Base-by-base conservation (phyloP, 2,113 vertebrate genomes). In the Neofelis nebulosa region DNA sequence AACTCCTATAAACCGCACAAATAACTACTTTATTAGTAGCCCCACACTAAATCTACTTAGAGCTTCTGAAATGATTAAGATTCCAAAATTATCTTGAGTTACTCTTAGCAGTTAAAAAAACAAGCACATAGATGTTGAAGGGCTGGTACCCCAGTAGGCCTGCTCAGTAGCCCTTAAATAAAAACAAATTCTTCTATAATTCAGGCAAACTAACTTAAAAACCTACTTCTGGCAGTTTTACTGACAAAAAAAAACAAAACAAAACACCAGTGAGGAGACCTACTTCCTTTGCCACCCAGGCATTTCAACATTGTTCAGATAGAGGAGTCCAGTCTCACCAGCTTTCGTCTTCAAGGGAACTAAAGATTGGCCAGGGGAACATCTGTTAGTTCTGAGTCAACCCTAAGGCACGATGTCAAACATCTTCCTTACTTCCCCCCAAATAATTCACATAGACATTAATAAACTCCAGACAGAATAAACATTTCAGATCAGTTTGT, bases 81-180 rank as follows among this genome's bases (percentile, higher is more conserved):
- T 63, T 81, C 45, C 52, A 95, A 68, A 81, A 89, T 73, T 93
- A 89, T 23, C 50, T 25, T 91, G 61, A 76, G n/a, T 92, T 82
- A 94, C 68, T 95, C 55, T 95, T 76, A 92, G 81, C 69, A 79
- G 12, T 45, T 76, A 63, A 79, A 79, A 82, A 83, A 86, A 36
- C 52, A 91, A 95, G 80, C 61, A 96, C 66, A 27, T 9, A 88
- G n/a, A 66, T 11, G 50, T 36, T 38, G 33, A 91, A 82, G 38
- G 52, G 16, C 52, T 95, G 18, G 65, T 31, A 23, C 52, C 19
- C 52, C 33, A 71, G 7, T 25, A 87, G 12, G 23, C 38, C 4
- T 88, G 55, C 66, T 88, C 81, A 84, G 2, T n/a, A 94, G 52
- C 96, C 78, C 63, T 97, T 97, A 97, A 98, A 79, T 91, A 81